Percentiles rank a stretch among this genome's conserved stretches.
phyloP scores from a whole-genome alignment of 2,888 invertebrate genomes.

The Lagria hirta region DNA sequence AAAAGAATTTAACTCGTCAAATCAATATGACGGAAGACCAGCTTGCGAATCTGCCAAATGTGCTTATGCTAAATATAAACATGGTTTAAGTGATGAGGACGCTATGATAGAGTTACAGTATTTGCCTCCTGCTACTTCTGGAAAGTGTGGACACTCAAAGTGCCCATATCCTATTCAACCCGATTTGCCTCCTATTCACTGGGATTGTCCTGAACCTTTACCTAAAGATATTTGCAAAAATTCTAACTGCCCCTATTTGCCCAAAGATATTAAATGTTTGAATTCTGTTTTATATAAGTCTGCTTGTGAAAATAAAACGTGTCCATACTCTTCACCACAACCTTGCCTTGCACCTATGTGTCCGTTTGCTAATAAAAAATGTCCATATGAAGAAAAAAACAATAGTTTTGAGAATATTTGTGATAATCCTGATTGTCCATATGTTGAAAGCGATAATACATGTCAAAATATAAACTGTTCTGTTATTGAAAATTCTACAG shows the following conservation, averaged over 20 bases:
- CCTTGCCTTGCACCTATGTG: constrained; percentile 30
- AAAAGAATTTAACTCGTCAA: neutral
- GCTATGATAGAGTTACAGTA: constrained; percentile 39
- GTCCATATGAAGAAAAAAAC: constrained; percentile 14
- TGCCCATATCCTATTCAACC: constrained; percentile 41
- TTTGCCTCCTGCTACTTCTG: constrained; percentile 37
- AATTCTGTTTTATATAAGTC: constrained; percentile 39
- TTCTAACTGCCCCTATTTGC: constrained; percentile 47
- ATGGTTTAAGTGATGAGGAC: constrained; percentile 45
- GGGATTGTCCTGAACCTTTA: constrained; percentile 53
- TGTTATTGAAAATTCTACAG: too few species aligned
- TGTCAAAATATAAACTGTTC: too few species aligned
- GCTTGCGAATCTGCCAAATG: constrained; percentile 48
- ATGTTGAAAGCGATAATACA: neutral
- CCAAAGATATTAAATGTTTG: constrained; percentile 37
- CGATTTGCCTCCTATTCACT: constrained; percentile 49
- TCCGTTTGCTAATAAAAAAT: constrained; percentile 21
- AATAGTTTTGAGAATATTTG: constrained; percentile 18
- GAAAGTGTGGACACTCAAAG: constrained; percentile 44
- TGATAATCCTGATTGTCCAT: constrained; percentile 34
- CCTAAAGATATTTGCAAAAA: constrained; percentile 50
- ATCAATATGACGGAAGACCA: neutral
- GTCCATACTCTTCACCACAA: constrained; percentile 45
- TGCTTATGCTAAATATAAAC: constrained; percentile 47
- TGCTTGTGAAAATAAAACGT: constrained; percentile 44